Conservation (phyloP, 2,113 vertebrate species). For the Nicator chloris region DNA sequence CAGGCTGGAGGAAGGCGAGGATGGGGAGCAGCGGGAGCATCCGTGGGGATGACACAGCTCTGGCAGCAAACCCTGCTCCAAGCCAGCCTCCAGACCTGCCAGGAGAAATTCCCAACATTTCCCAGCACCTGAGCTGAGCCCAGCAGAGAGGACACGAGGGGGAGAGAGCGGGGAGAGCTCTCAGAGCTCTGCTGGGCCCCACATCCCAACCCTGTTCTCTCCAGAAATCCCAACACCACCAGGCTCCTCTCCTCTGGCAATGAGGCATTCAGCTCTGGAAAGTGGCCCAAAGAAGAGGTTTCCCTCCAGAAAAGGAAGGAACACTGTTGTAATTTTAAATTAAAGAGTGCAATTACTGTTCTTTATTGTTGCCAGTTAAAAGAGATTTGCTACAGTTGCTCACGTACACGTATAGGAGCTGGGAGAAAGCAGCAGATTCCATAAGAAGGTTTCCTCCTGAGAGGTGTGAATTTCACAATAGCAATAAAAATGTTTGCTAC, state of each 20-base stretch:
- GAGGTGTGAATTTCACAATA: conserved; percentile 66
- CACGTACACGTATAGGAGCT: neutral
- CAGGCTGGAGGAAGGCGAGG: neutral
- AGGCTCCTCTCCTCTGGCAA: neutral
- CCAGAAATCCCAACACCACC: neutral
- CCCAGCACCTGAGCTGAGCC: neutral
- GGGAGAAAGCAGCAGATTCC: conserved; percentile 33
- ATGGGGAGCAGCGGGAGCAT: neutral
- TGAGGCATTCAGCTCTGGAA: neutral
- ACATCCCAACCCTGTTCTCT: neutral
- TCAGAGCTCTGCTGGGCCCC: neutral
- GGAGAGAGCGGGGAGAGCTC: neutral
- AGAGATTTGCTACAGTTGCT: conserved; percentile 53
- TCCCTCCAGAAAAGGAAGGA: conserved; percentile 41
- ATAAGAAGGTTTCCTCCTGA: conserved; percentile 59
- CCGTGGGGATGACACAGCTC: neutral
- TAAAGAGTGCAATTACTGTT: conserved; percentile 53
- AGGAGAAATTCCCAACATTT: neutral
- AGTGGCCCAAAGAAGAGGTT: neutral
- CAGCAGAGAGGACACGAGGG: fast-evolving
- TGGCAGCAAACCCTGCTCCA: neutral
- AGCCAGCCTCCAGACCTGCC: no score
- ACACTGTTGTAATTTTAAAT: conserved; percentile 23
- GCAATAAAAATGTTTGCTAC: conserved; percentile 56
- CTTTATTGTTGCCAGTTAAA: conserved; percentile 59